Base-by-base conservation (phyloP, 2,113 vertebrate species). In the Brachypteracias leptosomus region DNA sequence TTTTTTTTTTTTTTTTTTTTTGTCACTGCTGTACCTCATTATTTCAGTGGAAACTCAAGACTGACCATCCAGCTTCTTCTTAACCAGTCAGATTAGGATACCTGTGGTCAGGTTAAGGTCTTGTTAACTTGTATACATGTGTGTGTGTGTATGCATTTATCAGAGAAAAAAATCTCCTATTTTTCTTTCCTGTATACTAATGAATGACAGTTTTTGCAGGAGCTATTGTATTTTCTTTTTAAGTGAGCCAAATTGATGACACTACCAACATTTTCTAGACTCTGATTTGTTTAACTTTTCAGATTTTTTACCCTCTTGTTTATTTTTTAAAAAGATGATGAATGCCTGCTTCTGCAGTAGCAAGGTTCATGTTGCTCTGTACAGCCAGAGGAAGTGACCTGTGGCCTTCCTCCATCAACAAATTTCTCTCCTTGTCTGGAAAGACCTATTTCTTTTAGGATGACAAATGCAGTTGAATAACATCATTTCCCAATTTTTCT, bases 131-230 rank as follows among this genome's bases (percentile, higher is more conserved):
- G 10, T 51, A n/a, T 70, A 4, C 73, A 5, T 33, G 6, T 36
- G 11, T 59, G 15, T 14, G 9, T 44, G 7, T 49, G 12, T 7
- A 47, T 10, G 3, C 2, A 5, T 46, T 87, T 59, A 22, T 42
- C 5, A 10, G 49, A 55, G 17, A 13, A 84, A 58, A 20, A 76
- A 9, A 8, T 0, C 5, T 52, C 6, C 6, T n/a, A 1, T 31
- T 88, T 77, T 57, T 5, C 9, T 35, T 71, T 4, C 10, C 26
- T 14, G 5, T 63, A 9, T 36, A 40, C 36, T n/a, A 63, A 44
- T 42, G 7, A 55, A 82, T 29, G 9, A n/a, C 29, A 55, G 10
- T 29, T 67, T 44, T n/a, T 19, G 4, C 6, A 40, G 40, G 17
- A 85, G 4, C 3, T 82, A 24, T 36, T 71, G 12, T 6, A n/a